A percentile compares a stretch with the other conserved stretches of the same genome.
phyloP scores from a whole-genome alignment of 2,797 vertebrate species.

The Champsocephalus esox region DNA sequence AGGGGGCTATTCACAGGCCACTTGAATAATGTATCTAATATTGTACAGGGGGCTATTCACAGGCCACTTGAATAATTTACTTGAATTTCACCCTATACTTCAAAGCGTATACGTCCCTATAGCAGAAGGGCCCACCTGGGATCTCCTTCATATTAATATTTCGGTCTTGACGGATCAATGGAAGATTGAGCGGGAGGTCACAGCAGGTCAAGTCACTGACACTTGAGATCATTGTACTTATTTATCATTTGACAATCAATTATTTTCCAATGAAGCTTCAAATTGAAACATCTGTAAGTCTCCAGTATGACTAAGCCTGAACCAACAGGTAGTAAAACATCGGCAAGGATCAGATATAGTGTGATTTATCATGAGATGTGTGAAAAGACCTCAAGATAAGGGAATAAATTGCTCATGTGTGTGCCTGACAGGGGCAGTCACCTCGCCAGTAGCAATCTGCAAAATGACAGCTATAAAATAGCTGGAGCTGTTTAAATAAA shows the following conservation, averaged over 20 bases:
- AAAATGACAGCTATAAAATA: constrained; percentile 49
- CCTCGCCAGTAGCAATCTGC: constrained; percentile 22
- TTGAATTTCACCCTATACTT: constrained; percentile 50
- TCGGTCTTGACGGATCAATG: constrained; percentile 15
- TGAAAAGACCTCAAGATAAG: constrained; percentile 4
- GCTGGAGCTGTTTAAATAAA: constrained; percentile 64
- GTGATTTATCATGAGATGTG: not conserved
- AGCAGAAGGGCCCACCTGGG: constrained; percentile 27
- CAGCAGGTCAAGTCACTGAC: constrained; percentile 12
- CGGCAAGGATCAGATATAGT: not conserved
- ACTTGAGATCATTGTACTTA: not conserved
- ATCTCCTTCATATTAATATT: constrained; percentile 47
- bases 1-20: constrained; percentile 8
- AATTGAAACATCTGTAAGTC: not conserved
- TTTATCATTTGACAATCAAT: not conserved
- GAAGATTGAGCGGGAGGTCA: constrained; percentile 21
- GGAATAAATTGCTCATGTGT: not conserved
- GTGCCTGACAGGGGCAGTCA: constrained; percentile 9
- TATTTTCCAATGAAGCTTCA: not conserved
- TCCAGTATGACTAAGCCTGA: not conserved
- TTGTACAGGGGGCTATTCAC: constrained; percentile 14
- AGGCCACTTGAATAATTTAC: constrained; percentile 45
- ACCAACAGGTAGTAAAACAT: not conserved
- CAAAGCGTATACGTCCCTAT: constrained; percentile 56
- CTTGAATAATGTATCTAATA: constrained; percentile 47